These are phyloP conservation scores for Apistogramma diplotaenia DNA, from an alignment of 2,113 vertebrate genomes.

Conservation along the genomic window DNA sequence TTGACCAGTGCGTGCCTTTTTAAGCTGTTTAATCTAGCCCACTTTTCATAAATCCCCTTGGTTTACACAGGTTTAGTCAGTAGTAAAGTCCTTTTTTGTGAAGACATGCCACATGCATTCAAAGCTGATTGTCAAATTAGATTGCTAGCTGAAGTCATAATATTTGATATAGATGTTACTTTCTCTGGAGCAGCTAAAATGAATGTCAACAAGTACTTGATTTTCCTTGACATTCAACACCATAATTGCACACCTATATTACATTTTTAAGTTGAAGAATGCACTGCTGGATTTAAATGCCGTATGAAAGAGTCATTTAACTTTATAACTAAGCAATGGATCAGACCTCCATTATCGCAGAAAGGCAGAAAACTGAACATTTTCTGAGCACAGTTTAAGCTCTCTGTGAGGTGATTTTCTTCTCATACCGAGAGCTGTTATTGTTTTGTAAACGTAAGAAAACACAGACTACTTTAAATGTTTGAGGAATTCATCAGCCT, in stretches of 20 bases:
- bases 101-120: background rate
- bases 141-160: background rate
- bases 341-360: slow-evolving; percentile 1
- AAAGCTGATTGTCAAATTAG: background rate
- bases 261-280: slow-evolving; percentile 3
- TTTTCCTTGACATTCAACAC: slow-evolving; percentile 12
- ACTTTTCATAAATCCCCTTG: background rate
- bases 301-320: slow-evolving; percentile 7
- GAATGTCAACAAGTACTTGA: slow-evolving; percentile 29
- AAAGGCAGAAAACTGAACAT: background rate
- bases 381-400: background rate
- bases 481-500: background rate
- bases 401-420: slow-evolving; percentile 10
- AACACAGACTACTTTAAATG: slow-evolving; percentile 11
- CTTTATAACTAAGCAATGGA: background rate
- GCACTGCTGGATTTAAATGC: background rate
- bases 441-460: slow-evolving; percentile 13
- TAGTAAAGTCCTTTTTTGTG: background rate
- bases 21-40: background rate
- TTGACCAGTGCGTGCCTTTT: background rate
- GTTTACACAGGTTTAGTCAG: background rate
- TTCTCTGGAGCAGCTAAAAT: background rate
- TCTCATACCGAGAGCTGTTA: slow-evolving; percentile 16
- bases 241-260: slow-evolving; percentile 15
- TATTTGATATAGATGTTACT: background rate